Evolutionary conservation across 2,113 vertebrate genomes (phyloP).

Genomic region (Ctenodactylus gundi): DNA sequence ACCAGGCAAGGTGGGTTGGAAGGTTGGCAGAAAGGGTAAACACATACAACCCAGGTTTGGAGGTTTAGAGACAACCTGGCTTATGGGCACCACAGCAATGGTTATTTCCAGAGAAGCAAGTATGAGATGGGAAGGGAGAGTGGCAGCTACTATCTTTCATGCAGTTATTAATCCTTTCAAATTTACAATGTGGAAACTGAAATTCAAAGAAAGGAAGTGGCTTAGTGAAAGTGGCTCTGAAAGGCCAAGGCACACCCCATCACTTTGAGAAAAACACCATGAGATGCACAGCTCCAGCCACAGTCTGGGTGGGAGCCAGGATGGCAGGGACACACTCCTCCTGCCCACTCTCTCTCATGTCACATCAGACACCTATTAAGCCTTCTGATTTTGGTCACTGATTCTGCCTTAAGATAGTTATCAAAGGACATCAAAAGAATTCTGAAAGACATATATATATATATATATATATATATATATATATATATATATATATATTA

Average conservation of each 20-base stretch:
- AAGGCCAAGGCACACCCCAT: background rate
- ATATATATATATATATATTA: background rate
- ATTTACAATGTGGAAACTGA: background rate
- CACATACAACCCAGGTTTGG: background rate
- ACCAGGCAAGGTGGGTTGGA: background rate
- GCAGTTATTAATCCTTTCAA: background rate
- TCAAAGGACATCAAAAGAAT: constrained; percentile 22
- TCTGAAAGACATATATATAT: background rate
- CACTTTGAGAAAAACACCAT: background rate
- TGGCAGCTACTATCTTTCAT: background rate
- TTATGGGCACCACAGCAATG: background rate
- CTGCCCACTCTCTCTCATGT: background rate
- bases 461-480: no score
- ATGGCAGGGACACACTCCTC: background rate
- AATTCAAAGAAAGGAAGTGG: background rate
- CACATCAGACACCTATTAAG: background rate
- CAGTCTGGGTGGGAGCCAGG: background rate
- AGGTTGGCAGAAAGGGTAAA: background rate
- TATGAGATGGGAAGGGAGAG: background rate
- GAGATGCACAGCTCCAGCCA: background rate
- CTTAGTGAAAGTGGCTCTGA: background rate
- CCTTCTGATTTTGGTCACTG: background rate
- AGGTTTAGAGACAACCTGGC: background rate
- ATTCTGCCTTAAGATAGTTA: background rate
- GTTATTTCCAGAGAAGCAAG: background rate